Evolutionary conservation across 2,797 vertebrate species (phyloP).

Genomic region (Streptopelia turtur): DNA sequence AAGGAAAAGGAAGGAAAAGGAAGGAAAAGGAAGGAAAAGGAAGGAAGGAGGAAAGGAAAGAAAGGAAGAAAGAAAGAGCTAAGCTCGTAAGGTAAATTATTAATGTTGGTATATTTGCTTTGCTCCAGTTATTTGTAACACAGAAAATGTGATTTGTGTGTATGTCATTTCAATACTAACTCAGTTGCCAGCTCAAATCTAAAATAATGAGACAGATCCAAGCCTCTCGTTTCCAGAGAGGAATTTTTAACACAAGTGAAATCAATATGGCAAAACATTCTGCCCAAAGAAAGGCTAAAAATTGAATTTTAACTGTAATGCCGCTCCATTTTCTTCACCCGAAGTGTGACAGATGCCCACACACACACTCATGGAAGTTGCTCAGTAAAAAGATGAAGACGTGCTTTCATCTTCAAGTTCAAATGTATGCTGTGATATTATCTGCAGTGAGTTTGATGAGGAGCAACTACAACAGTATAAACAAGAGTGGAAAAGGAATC

Average conservation of each 20-base stretch:
- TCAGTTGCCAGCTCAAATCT: constrained; percentile 22
- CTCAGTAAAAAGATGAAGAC: background rate
- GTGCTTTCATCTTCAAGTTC: background rate
- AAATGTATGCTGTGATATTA: constrained; percentile 6
- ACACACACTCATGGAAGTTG: background rate
- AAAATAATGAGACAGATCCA: constrained; percentile 32
- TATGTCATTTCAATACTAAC: constrained; percentile 32
- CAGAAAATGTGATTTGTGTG: constrained; percentile 32
- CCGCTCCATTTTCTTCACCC: background rate
- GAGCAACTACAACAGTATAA: background rate
- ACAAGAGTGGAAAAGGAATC: background rate
- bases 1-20: no score
- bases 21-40: no score
- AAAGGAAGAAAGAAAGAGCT: constrained; percentile 10
- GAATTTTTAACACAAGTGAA: constrained; percentile 7
- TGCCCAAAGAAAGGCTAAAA: background rate
- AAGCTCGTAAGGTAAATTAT: constrained; percentile 55
- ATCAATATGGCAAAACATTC: background rate
- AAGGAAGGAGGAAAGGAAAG: no score
- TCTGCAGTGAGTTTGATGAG: constrained; percentile 28
- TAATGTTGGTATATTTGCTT: constrained; percentile 30
- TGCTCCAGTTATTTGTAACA: constrained; percentile 36
- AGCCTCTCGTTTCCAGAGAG: constrained; percentile 16
- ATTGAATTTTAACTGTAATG: background rate
- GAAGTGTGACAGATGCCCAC: background rate